Percentiles rank a stretch among this genome's conserved stretches.
Evolutionary conservation across 2,113 vertebrate genomes (phyloP).

Genomic region (Talpa occidentalis): DNA sequence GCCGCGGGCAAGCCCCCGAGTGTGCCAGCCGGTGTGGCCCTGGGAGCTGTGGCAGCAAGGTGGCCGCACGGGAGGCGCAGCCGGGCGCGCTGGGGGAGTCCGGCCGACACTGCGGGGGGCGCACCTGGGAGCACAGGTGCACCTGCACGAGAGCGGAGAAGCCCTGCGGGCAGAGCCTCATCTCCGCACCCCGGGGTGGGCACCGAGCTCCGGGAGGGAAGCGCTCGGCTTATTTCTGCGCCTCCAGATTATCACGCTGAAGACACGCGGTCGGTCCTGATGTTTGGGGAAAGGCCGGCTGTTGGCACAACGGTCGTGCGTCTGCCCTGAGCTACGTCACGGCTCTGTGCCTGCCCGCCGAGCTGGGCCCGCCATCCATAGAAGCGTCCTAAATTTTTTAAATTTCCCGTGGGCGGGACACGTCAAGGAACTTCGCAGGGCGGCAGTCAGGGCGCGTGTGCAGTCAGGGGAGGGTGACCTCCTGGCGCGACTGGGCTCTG

Average conservation of each 20-base stretch:
- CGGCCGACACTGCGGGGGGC: no score
- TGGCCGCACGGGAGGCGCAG: no score
- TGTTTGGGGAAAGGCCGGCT: constrained; percentile 70
- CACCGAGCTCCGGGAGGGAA: neutral
- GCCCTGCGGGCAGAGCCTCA: neutral
- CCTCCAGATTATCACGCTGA: constrained; percentile 56
- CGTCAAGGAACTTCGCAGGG: constrained; percentile 89
- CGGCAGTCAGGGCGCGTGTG: neutral
- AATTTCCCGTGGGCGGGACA: constrained; percentile 86
- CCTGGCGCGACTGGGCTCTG: constrained; percentile 79
- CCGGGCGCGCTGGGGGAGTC: no score
- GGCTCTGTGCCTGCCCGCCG: constrained; percentile 81
- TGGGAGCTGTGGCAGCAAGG: no score
- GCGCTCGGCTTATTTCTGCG: constrained; percentile 38
- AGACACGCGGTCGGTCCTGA: constrained; percentile 72
- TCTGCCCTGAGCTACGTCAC: constrained; percentile 80
- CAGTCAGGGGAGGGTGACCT: constrained; percentile 60
- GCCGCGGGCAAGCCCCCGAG: no score
- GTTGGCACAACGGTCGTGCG: constrained; percentile 82
- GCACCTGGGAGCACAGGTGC: no score
- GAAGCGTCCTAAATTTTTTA: constrained; percentile 89
- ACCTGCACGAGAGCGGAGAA: no score
- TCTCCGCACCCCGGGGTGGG: rapidly evolving
- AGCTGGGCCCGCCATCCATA: constrained; percentile 85
- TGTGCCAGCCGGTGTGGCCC: no score